Evolutionary conservation across 2,113 vertebrate genomes (phyloP).

Genomic region (Aythya baeri): DNA sequence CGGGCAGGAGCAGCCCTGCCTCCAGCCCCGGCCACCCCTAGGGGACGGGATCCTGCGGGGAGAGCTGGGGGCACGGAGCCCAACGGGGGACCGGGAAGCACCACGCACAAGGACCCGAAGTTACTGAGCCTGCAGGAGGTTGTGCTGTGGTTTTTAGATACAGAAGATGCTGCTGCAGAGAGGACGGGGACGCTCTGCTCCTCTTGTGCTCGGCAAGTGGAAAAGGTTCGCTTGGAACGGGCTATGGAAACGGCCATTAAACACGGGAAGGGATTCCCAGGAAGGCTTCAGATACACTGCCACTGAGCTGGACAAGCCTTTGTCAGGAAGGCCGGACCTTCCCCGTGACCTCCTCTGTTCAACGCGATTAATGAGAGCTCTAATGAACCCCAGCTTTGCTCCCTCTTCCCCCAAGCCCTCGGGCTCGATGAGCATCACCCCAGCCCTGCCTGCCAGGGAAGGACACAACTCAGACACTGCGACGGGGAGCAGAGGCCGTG

Average conservation of each 20-base stretch:
- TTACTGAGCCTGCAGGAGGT: not conserved
- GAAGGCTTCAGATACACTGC: not conserved
- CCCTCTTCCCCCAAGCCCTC: not conserved
- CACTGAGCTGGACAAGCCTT: not conserved
- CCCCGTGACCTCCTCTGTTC: not conserved
- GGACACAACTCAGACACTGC: not conserved
- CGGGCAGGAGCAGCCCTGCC: not conserved
- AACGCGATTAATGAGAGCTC: not conserved
- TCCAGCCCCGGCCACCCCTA: not conserved
- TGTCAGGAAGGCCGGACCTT: not conserved
- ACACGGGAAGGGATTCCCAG: not conserved
- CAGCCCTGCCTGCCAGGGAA: not conserved
- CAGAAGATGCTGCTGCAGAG: not conserved
- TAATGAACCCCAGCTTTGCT: conserved; percentile 4
- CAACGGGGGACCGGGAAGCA: not conserved
- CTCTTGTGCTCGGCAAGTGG: not conserved
- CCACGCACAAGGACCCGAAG: not conserved
- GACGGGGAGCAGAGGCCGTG: not conserved
- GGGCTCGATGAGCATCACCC: not conserved
- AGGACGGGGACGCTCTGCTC: not conserved
- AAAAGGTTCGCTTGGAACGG: not conserved
- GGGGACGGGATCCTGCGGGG: not conserved
- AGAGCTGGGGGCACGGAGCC: not conserved
- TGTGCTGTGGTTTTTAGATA: not conserved
- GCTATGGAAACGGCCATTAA: not conserved